These are phyloP conservation scores for Diadophis punctatus DNA, from an alignment of 2,113 vertebrate species.

Conservation along the genomic window DNA sequence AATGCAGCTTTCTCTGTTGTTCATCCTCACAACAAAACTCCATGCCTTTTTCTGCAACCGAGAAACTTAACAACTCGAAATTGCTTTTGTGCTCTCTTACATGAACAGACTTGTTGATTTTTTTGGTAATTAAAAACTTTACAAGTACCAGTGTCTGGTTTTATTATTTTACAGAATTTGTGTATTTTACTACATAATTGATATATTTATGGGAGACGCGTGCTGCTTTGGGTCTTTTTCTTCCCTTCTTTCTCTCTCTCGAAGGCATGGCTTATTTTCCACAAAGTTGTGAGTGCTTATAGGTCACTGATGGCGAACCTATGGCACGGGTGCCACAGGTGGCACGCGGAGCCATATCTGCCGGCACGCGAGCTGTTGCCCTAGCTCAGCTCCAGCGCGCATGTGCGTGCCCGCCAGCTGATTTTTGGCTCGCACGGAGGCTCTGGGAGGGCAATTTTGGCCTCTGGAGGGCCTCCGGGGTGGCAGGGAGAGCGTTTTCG, in stretches of 20 bases:
- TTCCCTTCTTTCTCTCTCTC: background rate
- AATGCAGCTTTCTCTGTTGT: conserved; percentile 44
- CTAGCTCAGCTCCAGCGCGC: too few species aligned
- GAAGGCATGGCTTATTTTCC: conserved; percentile 11
- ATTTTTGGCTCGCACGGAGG: too few species aligned
- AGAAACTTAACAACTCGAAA: conserved; percentile 39
- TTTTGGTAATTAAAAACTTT: conserved; percentile 52
- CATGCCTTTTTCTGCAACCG: conserved; percentile 38
- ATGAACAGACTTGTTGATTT: fast-evolving
- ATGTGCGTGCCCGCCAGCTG: too few species aligned
- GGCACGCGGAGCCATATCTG: too few species aligned
- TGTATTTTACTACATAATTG: background rate
- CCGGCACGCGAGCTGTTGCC: too few species aligned
- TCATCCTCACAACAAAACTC: conserved; percentile 44
- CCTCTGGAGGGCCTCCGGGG: too few species aligned
- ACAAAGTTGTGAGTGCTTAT: background rate
- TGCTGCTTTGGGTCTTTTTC: conserved; percentile 25
- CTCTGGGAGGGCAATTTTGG: too few species aligned
- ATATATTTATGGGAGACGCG: conserved; percentile 13
- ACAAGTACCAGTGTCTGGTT: conserved; percentile 44
- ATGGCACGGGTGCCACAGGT: too few species aligned
- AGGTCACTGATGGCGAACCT: too few species aligned
- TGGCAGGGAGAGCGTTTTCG: too few species aligned
- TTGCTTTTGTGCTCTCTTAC: background rate
- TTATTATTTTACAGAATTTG: conserved; percentile 34